Conservation (phyloP, 1,140 invertebrate species). For the Megalopta genalis region DNA sequence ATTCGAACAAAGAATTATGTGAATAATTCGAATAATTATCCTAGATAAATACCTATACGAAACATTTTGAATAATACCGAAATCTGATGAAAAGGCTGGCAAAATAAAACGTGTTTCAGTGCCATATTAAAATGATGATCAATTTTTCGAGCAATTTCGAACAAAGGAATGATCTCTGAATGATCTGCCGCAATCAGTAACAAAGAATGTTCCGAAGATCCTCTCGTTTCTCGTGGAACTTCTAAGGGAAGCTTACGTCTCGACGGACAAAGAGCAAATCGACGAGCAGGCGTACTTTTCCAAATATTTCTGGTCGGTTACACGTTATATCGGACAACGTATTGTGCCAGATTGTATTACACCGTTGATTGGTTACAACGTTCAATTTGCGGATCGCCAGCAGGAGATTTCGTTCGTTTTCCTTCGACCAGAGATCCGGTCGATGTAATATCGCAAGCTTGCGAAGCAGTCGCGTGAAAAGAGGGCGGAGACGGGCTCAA, state of each 20-base stretch:
- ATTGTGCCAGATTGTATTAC: background rate
- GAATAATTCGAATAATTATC: too few species aligned
- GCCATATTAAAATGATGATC: too few species aligned
- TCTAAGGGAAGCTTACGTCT: background rate
- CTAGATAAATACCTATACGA: too few species aligned
- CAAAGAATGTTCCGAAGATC: too few species aligned
- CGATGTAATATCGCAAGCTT: conserved; percentile 11
- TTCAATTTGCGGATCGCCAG: background rate
- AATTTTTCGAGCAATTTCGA: too few species aligned
- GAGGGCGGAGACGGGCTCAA: background rate
- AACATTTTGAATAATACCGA: too few species aligned
- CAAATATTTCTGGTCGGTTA: background rate
- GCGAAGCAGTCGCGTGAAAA: conserved; percentile 6
- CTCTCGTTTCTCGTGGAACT: background rate
- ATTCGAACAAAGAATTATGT: too few species aligned
- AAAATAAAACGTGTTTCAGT: too few species aligned
- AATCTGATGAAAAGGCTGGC: too few species aligned
- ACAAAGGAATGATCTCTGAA: too few species aligned
- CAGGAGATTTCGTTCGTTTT: background rate
- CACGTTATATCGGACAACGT: background rate
- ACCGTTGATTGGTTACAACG: background rate
- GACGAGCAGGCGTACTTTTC: background rate
- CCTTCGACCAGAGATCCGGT: background rate
- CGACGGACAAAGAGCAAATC: background rate
- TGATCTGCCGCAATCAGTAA: too few species aligned